Evolutionary conservation across 2,113 vertebrate genomes (phyloP), one percentile per base, ranked within the genome.

Genomic region (Silurus meridionalis): DNA sequence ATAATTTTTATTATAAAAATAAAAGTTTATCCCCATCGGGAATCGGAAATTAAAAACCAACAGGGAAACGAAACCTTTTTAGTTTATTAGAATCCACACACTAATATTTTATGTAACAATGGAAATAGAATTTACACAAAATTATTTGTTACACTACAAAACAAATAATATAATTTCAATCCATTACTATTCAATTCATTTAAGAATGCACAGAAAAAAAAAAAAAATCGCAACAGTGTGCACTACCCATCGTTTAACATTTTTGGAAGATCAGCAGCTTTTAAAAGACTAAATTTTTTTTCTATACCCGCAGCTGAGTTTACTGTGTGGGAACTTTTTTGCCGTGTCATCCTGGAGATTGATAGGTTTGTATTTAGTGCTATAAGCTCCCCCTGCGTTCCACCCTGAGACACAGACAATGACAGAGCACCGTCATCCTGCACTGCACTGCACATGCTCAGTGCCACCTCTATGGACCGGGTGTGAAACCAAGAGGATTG

Each of bases 401-500:
- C 48, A 74, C 67, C 21, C 25, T 71, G 67, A 23, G 82, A 60
- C 55, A 77, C 13, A 7, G 82, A 82, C 72, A 79, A 7, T 87
- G 53, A 60, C 82, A 67, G 23, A 75, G 63, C 61, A 60, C 55
- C 46, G 82, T 83, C 78, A 46, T 80, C 78, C 57, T 58, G 77
- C 11, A 37, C 37, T 37, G 17, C n/a, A 58, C 53, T 57, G 63
- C 72, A 78, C 50, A 37, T 66, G 69, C 79, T 74, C 60, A 8
- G 52, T 66, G 25, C 28, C 55, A 52, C 66, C 21, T 53, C 28
- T 46, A 53, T 21, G 78, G 78, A 60, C 15, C 46, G 55, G 77
- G 55, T 37, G 77, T 82, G 67, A 28, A 74, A 57, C 79, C 48
- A 23, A 10, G 55, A 55, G 57, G 37, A n/a, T 8, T 57, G n/a